Evolutionary conservation across 2,113 vertebrate genomes (phyloP), one percentile per base, ranked within the genome.

Genomic region (Esox niger): DNA sequence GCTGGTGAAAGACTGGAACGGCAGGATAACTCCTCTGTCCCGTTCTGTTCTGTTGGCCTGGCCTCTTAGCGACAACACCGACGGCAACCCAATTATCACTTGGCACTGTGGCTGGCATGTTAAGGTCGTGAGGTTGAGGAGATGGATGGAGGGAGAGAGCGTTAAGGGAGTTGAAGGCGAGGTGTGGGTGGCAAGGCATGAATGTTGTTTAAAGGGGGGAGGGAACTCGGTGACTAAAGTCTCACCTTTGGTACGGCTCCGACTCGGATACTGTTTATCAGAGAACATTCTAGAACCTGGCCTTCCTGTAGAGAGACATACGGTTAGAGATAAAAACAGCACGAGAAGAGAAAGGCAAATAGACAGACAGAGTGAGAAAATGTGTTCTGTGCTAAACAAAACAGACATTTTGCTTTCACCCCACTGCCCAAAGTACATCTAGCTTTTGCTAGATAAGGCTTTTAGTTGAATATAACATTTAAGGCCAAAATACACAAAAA

Each of bases 231-330:
- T 75, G 56, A 61, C 9, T 7, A 43, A 69, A 38, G 71, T 71
- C 88, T 91, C 92, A 99, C 97, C 95, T 96, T 99, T 66, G 95
- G 95, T 64, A 93, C 85, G 38, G 91, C 87, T 79, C 94, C 95
- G 62, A 90, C 88, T 0, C 97, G 95, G 72, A 99, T 93, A 63
- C 96, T 98, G 93, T 98, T 99, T 92, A 99, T 96, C 73, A 99
- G 92, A 56, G 96, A 98, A 70, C 96, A 98, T 89, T 99, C 97
- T 30, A 99, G 91, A 30, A 98, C 94, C 82, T 99, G 97, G 68
- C 97, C 97, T 88, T 99, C 97, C 97, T 96, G 84, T 75, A 88
- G 80, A 10, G 3, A 71, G 46, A 67, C 31, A 67, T 0, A 66
- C 8, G 69, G 23, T 7, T 0, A 0, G n/a, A 55, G 26, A 33